Evolutionary conservation across 2,113 vertebrate genomes (phyloP), one percentile per base, ranked within the genome.

Genomic region (Boulengeromyrus knoepffleri): DNA sequence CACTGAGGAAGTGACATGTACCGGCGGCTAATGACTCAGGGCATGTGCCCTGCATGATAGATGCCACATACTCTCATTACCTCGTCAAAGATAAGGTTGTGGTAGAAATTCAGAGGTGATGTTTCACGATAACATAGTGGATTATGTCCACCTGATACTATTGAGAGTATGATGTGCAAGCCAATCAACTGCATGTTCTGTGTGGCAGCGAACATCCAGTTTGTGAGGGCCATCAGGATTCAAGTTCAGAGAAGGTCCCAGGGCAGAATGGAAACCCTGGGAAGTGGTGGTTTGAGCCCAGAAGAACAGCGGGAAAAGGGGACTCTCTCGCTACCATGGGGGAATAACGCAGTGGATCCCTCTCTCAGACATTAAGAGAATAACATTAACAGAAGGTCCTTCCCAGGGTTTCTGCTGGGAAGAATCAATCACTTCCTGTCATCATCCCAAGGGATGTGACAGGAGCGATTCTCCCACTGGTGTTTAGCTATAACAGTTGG

Each of bases 361-460:
- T 84, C 74, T 49, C 56, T 46, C 85, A 89, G 53, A 89, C 56
- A 86, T 92, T 91, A 91, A 80, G 93, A 94, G 92, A 94, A 94
- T 93, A 94, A 93, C 91, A 89, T 50, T 88, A 83, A 15, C 70
- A 91, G 52, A 89, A 90, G 15, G 47, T 94, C 90, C 93, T 95
- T 96, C 93, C 93, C 93, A 94, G 93, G 94, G 90, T 91, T 90
- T 90, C 90, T 93, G 91, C 93, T 95, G 94, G 93, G 93, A 95
- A 95, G 94, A 95, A 96, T 95, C 93, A 9, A 95, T 95, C 91
- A 94, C 94, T 95, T 95, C 93, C 95, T 95, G 92, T 90, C 56
- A 90, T 50, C 46, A 91, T 93, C 90, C 91, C 92, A 91, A 89
- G 93, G 92, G 93, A 93, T 89, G 58, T 74, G 45, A 90, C 70